Evolutionary conservation across 2,888 invertebrate species (phyloP), one percentile per base, ranked within the genome.

Genomic region (Brachylomia viminalis): DNA sequence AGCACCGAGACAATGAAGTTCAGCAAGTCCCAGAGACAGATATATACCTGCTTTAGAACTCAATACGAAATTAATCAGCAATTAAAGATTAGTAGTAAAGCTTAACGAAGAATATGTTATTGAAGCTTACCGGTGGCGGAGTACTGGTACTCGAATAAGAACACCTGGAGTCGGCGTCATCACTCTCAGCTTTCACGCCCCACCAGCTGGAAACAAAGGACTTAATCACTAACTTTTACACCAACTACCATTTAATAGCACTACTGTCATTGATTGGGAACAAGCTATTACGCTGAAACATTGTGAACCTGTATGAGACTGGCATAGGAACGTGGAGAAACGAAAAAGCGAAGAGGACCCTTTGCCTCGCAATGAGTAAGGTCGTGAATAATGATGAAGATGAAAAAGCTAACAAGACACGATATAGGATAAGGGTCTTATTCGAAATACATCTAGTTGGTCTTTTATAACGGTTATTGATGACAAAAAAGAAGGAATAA

Each of bases 71-170:
- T 20, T 0, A 58, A 27, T 56, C 17, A 17, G 27, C 4, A 58
- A 59, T 33, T 23, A 33, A 33, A 6, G 11, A 20, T 5, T 23
- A 11, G 30, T 30, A 17, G 17, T 2, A 30, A 15, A 20, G 20
- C 1, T 33, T 59, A 1, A 11, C 0, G 20, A 23, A 23, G 33
- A 59, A 23, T 33, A 20, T 10, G 4, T 59, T 5, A 23, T 2
- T 33, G 33, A 23, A 59, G 11, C 59, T 42, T 20, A 95, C 95
- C 59, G 94, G 96, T n/a, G 98, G 98, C 38, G 98, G 98, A 42
- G 98, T 98, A 91, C 98, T 98, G 59, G 98, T 97, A 91, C 98
- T 98, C 91, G 98, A 98, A 91, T 98, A 98, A 0, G 98, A 98
- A 91, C 98, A 98, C 86, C 98, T 97, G 49, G 98, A 98, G 92